Conservation (phyloP, 2,888 invertebrate species). For the Loripinus fragilis region DNA sequence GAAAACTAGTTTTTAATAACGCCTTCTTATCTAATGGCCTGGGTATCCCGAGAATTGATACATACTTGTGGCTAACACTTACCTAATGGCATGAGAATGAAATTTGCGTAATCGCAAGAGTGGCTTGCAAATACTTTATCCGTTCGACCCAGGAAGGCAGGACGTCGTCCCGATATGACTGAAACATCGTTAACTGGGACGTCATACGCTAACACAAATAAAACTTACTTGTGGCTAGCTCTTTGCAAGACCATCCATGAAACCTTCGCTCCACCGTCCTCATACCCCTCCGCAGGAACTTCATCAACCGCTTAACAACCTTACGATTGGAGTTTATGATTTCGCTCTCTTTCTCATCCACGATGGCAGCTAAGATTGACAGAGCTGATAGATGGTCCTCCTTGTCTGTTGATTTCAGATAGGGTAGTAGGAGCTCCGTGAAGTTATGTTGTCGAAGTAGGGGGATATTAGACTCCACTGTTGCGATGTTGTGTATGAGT, state of each 20-base stretch:
- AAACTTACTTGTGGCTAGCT: conserved; percentile 48
- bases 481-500: conserved; percentile 39
- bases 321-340: conserved; percentile 35
- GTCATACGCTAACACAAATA: too few species aligned
- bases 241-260: conserved; percentile 55
- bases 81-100: too few species aligned
- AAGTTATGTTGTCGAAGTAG: conserved; percentile 27
- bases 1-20: too few species aligned
- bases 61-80: too few species aligned
- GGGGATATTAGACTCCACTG: conserved; percentile 22
- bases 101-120: too few species aligned
- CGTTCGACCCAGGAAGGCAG: too few species aligned
- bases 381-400: not conserved
- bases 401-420: conserved; percentile 24
- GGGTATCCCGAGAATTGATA: too few species aligned
- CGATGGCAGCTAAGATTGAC: not conserved
- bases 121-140: too few species aligned
- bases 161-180: too few species aligned
- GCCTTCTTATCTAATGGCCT: too few species aligned
- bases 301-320: conserved; percentile 39
- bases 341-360: conserved; percentile 1
- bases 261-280: conserved; percentile 26
- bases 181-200: too few species aligned
- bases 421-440: conserved; percentile 30
- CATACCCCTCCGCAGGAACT: conserved; percentile 40